Percentiles rank a stretch among this genome's conserved stretches.
These are phyloP conservation scores for Caenorhabditis japonica DNA, from an alignment of 2,888 invertebrate genomes.

Conservation along the genomic window DNA sequence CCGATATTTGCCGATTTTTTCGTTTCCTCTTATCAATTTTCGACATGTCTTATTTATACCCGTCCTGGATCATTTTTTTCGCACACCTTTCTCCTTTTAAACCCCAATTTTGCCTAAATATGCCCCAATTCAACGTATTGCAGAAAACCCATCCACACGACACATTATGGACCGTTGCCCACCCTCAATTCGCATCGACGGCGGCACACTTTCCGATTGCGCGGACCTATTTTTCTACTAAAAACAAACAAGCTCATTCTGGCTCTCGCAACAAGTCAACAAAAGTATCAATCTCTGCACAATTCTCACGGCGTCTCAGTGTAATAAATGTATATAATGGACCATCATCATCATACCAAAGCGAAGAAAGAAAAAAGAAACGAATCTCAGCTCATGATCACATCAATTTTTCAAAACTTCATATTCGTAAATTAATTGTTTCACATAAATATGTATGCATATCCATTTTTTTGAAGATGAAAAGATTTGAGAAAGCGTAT, in stretches of 20 bases:
- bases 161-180: conserved; percentile 46
- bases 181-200: conserved; percentile 48
- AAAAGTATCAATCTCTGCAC: conserved; percentile 3
- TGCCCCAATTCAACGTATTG: too few species aligned
- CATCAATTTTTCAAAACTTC: conserved; percentile 5
- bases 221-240: conserved; percentile 50
- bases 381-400: conserved; percentile 46
- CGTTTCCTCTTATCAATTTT: neutral
- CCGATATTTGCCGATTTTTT: neutral
- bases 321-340: conserved; percentile 48
- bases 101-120: neutral
- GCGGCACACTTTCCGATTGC: conserved; percentile 43
- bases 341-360: too few species aligned
- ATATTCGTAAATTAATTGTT: too few species aligned
- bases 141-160: too few species aligned
- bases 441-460: too few species aligned
- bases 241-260: neutral
- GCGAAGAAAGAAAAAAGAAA: too few species aligned
- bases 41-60: neutral
- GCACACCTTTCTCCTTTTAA: neutral
- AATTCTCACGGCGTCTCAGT: conserved; percentile 30
- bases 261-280: neutral
- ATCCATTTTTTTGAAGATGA: too few species aligned
- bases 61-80: neutral
- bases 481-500: too few species aligned